Base-by-base conservation (phyloP, 2,113 vertebrate species). In the Macrotis lagotis region DNA sequence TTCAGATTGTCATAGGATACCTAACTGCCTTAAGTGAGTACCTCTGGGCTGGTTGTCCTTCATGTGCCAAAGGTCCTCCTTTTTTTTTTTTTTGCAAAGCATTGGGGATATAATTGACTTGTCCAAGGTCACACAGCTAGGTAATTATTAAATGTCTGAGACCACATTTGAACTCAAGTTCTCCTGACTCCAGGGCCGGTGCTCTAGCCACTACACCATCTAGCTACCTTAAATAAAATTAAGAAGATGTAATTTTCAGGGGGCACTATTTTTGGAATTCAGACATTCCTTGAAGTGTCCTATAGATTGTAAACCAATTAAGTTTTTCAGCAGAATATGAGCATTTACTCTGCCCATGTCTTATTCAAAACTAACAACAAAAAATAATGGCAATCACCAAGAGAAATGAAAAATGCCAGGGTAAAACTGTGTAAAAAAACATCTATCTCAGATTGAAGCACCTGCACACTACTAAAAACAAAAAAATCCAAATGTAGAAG, bases 331-430 rank as follows among this genome's bases (percentile, higher is more conserved):
- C 0, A 94, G 59, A 66, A 51, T n/a, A 66, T 89, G n/a, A n/a
- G 89, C 16, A 93, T 49, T 50, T 94, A 59, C 52, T 47, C n/a
- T 89, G 28, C 51, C 50, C 91, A 50, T 5, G 90, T 91, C 59
- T 95, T 50, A 28, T 91, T 90, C 94, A 47, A 51, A 94, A 92
- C 12, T 28, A 48, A 95, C 8, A 91, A 96, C 25, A 19, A 49
- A n/a, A 90, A 94, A 90, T 51, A 91, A 49, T 93, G 49, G 3
- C 3, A 37, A 91, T 92, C 44, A 91, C 92, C 59, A 92, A 53
- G 95, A 96, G 92, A 93, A 25, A 51, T 1, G 28, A 94, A 83
- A 97, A 83, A 90, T 93, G n/a, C 48, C 52, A 96, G 48, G 14
- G 59, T 37, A 83, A 44, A 83, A 83, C 66, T 83, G 19, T 25